Conservation (phyloP, 1,140 invertebrate genomes). For the Procambarus clarkii region DNA sequence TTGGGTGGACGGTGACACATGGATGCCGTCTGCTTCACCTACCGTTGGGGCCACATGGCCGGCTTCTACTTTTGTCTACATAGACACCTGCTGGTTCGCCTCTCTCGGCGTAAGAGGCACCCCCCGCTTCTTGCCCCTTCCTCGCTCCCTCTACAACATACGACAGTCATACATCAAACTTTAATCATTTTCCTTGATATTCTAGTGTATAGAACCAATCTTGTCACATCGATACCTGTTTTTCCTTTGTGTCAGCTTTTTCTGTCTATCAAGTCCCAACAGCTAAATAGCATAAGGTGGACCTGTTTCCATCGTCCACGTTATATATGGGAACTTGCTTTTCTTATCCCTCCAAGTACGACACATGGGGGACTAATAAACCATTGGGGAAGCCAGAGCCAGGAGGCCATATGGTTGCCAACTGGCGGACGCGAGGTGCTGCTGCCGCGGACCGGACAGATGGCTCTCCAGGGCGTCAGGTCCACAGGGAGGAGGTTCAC, state of each 20-base stretch:
- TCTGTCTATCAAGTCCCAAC: too few species aligned
- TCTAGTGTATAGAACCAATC: too few species aligned
- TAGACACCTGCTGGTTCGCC: not conserved
- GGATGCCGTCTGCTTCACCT: conserved; percentile 27
- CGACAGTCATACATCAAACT: not conserved
- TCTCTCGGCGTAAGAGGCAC: not conserved
- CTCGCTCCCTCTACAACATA: not conserved
- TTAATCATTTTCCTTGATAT: too few species aligned
- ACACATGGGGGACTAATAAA: conserved; percentile 54
- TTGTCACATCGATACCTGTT: too few species aligned
- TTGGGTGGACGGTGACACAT: conserved; percentile 30
- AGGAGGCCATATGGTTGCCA: conserved; percentile 49
- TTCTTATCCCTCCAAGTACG: conserved; percentile 20
- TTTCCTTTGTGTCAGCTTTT: too few species aligned
- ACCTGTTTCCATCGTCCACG: not conserved
- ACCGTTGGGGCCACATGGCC: not conserved
- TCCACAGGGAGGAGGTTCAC: not conserved
- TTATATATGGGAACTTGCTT: conserved; percentile 6
- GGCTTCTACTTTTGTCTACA: not conserved
- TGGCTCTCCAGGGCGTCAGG: not conserved
- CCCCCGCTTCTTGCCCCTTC: not conserved
- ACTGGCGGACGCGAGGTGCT: conserved; percentile 31
- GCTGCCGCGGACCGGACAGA: conserved; percentile 1
- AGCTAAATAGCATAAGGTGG: not conserved
- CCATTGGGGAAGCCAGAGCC: conserved; percentile 25